Conservation (phyloP, 2,888 invertebrate species). For the Tetramorium bicarinatum region DNA sequence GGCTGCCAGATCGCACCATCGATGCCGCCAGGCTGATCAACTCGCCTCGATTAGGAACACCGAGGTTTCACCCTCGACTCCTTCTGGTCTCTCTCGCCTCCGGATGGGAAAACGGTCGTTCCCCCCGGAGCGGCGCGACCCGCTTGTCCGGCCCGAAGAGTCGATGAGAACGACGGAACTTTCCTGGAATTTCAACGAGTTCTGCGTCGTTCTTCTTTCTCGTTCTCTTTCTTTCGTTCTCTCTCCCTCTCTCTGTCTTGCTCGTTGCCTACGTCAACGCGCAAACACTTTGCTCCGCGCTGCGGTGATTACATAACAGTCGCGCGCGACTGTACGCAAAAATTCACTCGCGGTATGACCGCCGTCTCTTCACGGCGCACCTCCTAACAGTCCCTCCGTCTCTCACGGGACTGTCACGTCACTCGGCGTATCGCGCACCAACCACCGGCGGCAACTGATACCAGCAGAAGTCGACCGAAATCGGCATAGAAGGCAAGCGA, state of each 20-base stretch:
- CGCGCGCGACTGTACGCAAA: slow-evolving; percentile 33
- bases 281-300: slow-evolving; percentile 45
- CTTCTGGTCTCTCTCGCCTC: neutral
- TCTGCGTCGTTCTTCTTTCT: neutral
- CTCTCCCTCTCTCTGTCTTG: slow-evolving; percentile 8
- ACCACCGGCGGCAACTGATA: neutral
- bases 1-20: slow-evolving; percentile 89
- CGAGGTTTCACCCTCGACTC: slow-evolving; percentile 24
- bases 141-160: neutral
- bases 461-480: neutral
- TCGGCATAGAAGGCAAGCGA: neutral
- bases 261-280: slow-evolving; percentile 49
- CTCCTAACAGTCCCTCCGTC: neutral
- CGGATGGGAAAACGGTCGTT: slow-evolving; percentile 18
- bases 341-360: slow-evolving; percentile 28
- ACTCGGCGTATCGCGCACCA: slow-evolving; percentile 35
- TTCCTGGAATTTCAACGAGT: neutral
- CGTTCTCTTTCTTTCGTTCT: slow-evolving; percentile 33
- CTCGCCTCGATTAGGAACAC: slow-evolving; percentile 58
- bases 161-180: neutral
- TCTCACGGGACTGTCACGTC: slow-evolving; percentile 35
- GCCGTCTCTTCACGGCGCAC: neutral
- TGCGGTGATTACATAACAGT: slow-evolving; percentile 46
- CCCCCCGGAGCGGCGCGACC: neutral
- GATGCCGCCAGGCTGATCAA: slow-evolving; percentile 67